Evolutionary conservation across 2,888 invertebrate species (phyloP).

Genomic region (Stenolophus ochropezus): DNA sequence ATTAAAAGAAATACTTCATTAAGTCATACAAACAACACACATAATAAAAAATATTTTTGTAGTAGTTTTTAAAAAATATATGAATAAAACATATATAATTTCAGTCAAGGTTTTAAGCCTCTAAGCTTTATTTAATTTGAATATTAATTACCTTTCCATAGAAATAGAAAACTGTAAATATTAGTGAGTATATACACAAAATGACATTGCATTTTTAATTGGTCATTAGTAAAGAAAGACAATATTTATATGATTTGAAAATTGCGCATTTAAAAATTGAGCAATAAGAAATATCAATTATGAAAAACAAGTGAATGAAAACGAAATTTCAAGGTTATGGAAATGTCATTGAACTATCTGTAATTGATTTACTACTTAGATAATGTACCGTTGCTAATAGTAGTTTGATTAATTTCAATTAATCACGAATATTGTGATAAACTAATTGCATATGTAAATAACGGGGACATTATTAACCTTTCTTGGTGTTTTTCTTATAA

Average conservation of each 20-base stretch:
- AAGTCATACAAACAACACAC: too few relatives aligned
- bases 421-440: background rate
- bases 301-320: constrained; percentile 6
- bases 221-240: background rate
- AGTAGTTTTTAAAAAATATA: background rate
- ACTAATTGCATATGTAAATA: constrained; percentile 13
- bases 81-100: background rate
- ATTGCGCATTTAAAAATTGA: background rate
- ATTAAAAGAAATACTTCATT: too few relatives aligned
- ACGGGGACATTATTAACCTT: background rate
- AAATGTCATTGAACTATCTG: constrained; percentile 1
- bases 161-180: background rate
- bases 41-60: background rate
- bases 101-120: background rate
- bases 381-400: background rate
- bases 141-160: background rate
- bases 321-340: background rate
- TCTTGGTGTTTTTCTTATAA: constrained; percentile 4
- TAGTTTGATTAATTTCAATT: background rate
- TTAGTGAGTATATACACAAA: background rate
- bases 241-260: background rate
- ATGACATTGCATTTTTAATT: background rate
- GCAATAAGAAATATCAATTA: background rate
- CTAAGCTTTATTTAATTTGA: background rate
- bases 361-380: constrained; percentile 13